These are phyloP conservation scores for Epicampocera succincta DNA, from an alignment of 2,888 invertebrate genomes.

Conservation along the genomic window DNA sequence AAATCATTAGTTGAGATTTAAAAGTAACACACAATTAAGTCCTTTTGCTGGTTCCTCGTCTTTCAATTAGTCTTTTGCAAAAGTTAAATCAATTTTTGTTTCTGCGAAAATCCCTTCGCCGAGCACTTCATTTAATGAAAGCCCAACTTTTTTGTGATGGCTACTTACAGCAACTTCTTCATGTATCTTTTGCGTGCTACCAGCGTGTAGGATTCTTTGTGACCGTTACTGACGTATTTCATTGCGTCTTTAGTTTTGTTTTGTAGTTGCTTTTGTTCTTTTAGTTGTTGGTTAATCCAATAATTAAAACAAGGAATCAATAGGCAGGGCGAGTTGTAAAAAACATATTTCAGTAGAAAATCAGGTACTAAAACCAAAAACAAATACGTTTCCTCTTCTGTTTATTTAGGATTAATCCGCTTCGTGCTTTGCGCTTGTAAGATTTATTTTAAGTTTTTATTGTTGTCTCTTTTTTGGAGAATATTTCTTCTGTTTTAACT, in stretches of 20 bases:
- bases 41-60: background rate
- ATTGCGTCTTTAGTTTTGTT: slow-evolving; percentile 74
- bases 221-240: slow-evolving; percentile 80
- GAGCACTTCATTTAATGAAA: background rate
- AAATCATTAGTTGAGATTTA: too few species aligned
- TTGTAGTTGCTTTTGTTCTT: slow-evolving; percentile 8
- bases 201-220: slow-evolving; percentile 81
- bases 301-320: background rate
- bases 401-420: slow-evolving; percentile 35
- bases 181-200: slow-evolving; percentile 81
- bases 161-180: slow-evolving; percentile 81
- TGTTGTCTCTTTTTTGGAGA: slow-evolving; percentile 15
- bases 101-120: too few species aligned
- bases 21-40: background rate
- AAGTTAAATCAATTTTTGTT: too few species aligned
- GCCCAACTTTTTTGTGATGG: background rate
- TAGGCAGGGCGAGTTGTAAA: slow-evolving; percentile 4
- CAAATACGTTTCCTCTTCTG: slow-evolving; percentile 6
- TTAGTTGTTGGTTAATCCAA: slow-evolving; percentile 44
- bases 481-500: background rate
- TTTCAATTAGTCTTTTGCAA: background rate
- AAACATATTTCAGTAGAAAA: slow-evolving; percentile 32
- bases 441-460: slow-evolving; percentile 11
- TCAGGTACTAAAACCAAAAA: slow-evolving; percentile 59
- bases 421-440: background rate